Base-by-base conservation (phyloP, 35 echinoderm and acorn worm species). In the Diadema setosum region DNA sequence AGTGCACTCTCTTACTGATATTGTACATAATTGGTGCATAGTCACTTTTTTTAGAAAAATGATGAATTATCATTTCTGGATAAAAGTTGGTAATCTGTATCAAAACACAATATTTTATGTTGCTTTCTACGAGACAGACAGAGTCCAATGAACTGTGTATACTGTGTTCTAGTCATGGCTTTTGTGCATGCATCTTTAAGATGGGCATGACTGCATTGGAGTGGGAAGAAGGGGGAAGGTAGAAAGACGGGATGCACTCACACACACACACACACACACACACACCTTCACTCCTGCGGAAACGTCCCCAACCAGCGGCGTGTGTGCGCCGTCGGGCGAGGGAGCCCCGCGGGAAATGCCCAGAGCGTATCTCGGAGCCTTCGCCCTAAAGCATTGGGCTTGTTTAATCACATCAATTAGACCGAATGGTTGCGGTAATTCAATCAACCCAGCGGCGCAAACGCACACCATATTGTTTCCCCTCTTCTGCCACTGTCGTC, bases 371-470 rank as follows among this genome's bases (percentile, higher is more conserved):
- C 2, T 7, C n/a, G 15, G 63, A 33, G 27, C 37, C 63, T 16
- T 67, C 63, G 14, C 30, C 73, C 73, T 25, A 9, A 8, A 42
- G 73, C 73, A 41, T 36, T 21, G 73, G 73, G 73, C 73, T 44
- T 78, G 73, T 78, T 78, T 78, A 44, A 78, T 78, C 73, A 78
- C 73, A 78, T 78, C 73, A 78, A 78, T 78, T 78, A 78, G 37
- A 44, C 27, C 73, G 35, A 78, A 78, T 78, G 73, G 73, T 35
- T 44, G 73, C 27, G 21, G 73, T 78, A 78, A 78, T 78, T 78
- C 9, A 78, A 78, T 78, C 39, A 78, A 78, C 27, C 9, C 73
- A 78, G 5, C 73, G 73, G 73, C 40, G 73, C 73, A 78, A 78
- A 78, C 73, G 73, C 33, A 78, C 73, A 78, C 73, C 73, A 36